Conservation (phyloP, 2,113 vertebrate species). For the Rhea americana region DNA sequence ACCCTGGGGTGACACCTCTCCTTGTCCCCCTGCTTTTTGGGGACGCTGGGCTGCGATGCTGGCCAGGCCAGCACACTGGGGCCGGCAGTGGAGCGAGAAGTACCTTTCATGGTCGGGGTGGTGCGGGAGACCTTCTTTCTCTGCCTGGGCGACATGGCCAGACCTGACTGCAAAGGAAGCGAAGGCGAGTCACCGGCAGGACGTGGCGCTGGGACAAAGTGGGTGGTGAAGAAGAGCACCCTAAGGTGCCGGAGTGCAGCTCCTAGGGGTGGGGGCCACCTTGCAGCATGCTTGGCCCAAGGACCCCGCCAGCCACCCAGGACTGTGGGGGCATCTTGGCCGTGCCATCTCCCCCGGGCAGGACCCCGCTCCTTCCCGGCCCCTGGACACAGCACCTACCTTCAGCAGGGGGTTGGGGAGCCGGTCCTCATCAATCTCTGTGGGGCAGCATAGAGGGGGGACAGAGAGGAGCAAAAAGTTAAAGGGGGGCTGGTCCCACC, state of each 20-base stretch:
- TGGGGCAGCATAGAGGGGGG: background rate
- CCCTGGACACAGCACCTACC: constrained; percentile 68
- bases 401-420: constrained; percentile 89
- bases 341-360: background rate
- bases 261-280: too few relatives aligned
- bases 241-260: too few relatives aligned
- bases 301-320: background rate
- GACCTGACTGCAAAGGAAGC: constrained; percentile 78
- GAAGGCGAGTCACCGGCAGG: background rate
- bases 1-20: too few relatives aligned
- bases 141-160: constrained; percentile 89
- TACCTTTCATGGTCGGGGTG: constrained; percentile 93
- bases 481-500: background rate
- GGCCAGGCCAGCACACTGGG: too few relatives aligned
- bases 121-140: constrained; percentile 87
- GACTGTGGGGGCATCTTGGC: too few relatives aligned
- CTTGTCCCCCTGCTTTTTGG: background rate
- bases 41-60: background rate
- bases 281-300: background rate
- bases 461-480: background rate
- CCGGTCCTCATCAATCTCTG: constrained; percentile 91
- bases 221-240: background rate
- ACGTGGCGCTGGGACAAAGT: background rate
- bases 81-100: background rate
- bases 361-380: background rate